Evolutionary conservation across 2,797 vertebrate genomes (phyloP), one percentile per base, ranked within the genome.

Genomic region (Otolemur crassicaudatus): DNA sequence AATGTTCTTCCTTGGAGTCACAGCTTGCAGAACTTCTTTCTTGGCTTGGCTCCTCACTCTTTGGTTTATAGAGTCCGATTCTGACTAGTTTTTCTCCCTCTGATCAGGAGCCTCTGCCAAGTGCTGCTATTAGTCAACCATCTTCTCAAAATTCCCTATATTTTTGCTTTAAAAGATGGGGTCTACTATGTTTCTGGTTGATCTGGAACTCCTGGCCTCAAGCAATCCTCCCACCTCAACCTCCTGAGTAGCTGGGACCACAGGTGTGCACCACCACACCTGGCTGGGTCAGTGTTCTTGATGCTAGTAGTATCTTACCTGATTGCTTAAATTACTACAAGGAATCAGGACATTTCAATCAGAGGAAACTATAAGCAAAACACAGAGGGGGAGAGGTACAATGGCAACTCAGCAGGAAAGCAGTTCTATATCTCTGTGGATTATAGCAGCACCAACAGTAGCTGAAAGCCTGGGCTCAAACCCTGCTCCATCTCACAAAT

Each of bases 391-490:
- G 25, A 43, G 14, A 46, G 29, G 19, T 3, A 12, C 2, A 4
- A 40, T 77, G 70, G 20, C 12, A 49, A 22, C 49, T 31, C 13
- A 2, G 37, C n/a, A 83, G 20, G 40, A 20, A 25, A n/a, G 60
- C 0, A 2, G 80, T 27, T 61, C 3, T 0, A 16, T 29, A 1
- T 17, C 43, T 76, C 31, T 13, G 31, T 7, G n/a, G 49, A 56
- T 60, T 19, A 19, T 0, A 3, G 22, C 49, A 19, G 7, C 46
- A 25, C 0, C 14, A 49, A 60, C 0, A 1, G 16, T 2, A 31
- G n/a, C 19, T 61, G 56, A 27, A 49, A 79, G 76, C 13, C 34
- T 29, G 20, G 10, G 69, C 43, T 77, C 89, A 69, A 29, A 61
- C 27, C 31, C 43, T 3, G 25, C 27, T 7, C 40, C 2, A 31